A percentile compares a stretch with the other conserved stretches of the same genome.
Evolutionary conservation across 1,140 invertebrate genomes (phyloP).

Genomic region (Lepidurus apus): DNA sequence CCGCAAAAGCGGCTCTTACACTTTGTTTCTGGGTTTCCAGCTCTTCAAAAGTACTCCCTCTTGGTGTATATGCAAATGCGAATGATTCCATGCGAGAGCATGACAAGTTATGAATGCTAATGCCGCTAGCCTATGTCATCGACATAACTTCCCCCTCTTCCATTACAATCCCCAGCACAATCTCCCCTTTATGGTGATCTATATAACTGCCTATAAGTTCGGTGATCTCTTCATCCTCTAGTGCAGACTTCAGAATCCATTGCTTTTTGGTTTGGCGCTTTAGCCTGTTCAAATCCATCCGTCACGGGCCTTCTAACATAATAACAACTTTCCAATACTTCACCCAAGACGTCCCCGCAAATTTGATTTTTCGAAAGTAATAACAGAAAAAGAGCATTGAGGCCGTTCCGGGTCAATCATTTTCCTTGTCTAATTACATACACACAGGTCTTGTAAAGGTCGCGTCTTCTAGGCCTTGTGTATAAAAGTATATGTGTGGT

Average conservation of each 20-base stretch:
- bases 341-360: too few species aligned
- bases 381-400: background rate
- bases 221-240: too few species aligned
- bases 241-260: too few species aligned
- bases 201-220: too few species aligned
- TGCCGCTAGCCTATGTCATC: conserved; percentile 9
- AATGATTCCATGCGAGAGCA: conserved; percentile 1
- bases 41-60: background rate
- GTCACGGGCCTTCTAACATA: too few species aligned
- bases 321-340: too few species aligned
- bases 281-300: too few species aligned
- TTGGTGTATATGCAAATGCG: background rate
- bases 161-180: too few species aligned
- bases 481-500: background rate
- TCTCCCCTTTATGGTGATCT: too few species aligned
- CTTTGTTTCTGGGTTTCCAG: background rate
- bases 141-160: background rate
- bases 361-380: too few species aligned
- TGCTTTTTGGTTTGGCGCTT: too few species aligned
- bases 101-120: conserved; percentile 22
- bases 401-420: background rate
- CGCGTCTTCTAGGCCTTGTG: background rate
- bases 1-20: background rate
- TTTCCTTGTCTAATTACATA: conserved; percentile 7
- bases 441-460: background rate